Conservation (phyloP, 2,888 invertebrate species). For the Brachynemurus nebulosus region DNA sequence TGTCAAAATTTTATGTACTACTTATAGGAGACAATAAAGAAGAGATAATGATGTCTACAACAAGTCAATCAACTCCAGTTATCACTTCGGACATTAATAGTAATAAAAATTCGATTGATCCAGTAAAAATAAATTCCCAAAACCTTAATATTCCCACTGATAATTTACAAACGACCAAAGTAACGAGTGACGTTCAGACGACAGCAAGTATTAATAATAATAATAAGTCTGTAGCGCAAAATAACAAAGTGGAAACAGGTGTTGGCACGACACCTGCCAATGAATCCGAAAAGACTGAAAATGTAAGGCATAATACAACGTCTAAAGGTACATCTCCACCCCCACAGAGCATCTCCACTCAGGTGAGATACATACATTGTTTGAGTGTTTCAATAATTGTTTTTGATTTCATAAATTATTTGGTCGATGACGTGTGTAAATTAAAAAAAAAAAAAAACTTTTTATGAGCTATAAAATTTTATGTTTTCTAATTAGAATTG, state of each 20-base stretch:
- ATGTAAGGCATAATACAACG: conserved; percentile 22
- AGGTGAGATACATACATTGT: conserved; percentile 48
- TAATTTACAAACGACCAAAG: too few relatives aligned
- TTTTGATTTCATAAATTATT: too few relatives aligned
- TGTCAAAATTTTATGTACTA: background rate
- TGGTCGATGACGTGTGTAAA: too few relatives aligned
- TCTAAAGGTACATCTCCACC: conserved; percentile 76
- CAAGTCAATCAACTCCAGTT: background rate
- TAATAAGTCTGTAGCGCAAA: too few relatives aligned
- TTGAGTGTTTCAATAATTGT: too few relatives aligned
- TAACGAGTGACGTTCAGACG: too few relatives aligned
- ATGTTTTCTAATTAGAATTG: too few relatives aligned
- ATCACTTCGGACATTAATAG: background rate
- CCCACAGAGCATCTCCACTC: conserved; percentile 76
- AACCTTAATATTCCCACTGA: too few relatives aligned
- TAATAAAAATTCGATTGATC: background rate
- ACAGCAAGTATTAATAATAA: too few relatives aligned
- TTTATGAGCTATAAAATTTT: too few relatives aligned
- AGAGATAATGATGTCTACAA: conserved; percentile 3
- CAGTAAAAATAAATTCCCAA: too few relatives aligned
- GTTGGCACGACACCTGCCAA: background rate
- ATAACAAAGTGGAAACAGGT: conserved; percentile 5
- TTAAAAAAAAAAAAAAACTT: too few relatives aligned
- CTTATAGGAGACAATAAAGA: conserved; percentile 8
- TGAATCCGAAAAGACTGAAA: conserved; percentile 15